These are phyloP conservation scores for Microtus richardsoni DNA, from an alignment of 2,113 vertebrate genomes.

Conservation along the genomic window DNA sequence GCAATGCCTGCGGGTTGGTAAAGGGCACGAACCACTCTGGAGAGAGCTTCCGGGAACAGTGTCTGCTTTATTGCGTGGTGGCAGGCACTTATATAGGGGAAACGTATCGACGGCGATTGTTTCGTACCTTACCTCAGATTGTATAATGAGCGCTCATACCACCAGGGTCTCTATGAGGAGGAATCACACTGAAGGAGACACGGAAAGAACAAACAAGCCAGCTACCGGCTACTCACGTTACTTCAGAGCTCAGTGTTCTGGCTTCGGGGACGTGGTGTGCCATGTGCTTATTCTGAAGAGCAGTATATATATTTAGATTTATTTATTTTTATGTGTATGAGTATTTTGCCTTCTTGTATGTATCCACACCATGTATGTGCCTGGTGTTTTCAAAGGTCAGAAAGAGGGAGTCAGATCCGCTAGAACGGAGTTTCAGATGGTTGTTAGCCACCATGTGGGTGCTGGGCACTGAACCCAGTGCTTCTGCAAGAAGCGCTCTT, in stretches of 20 bases:
- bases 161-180: not conserved
- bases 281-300: no score
- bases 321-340: not conserved
- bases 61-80: not conserved
- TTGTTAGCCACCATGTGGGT: not conserved
- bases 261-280: not conserved
- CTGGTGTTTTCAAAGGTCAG: not conserved
- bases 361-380: not conserved
- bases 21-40: no score
- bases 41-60: not conserved
- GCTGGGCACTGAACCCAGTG: not conserved
- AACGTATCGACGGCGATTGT: fast-evolving
- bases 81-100: not conserved
- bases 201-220: not conserved
- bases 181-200: not conserved
- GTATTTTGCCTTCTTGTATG: not conserved
- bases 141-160: not conserved
- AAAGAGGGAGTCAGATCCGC: not conserved
- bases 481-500: not conserved
- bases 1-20: not conserved
- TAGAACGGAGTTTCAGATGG: not conserved
- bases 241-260: not conserved
- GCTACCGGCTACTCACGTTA: not conserved
- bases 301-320: not conserved
- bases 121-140: not conserved